Evolutionary conservation across 2,113 vertebrate genomes (phyloP).

Genomic region (Malurus cyaneus): DNA sequence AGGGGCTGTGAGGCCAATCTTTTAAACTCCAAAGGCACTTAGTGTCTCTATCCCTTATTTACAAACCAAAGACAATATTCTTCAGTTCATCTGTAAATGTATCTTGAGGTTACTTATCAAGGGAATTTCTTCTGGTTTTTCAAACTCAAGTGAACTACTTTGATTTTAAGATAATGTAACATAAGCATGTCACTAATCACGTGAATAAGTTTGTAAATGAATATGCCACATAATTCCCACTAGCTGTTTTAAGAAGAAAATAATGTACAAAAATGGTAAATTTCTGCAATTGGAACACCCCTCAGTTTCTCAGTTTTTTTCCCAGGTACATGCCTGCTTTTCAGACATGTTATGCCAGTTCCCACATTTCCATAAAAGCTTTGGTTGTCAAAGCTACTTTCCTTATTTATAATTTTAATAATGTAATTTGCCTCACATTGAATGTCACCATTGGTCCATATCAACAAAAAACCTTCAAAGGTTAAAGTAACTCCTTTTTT

Average conservation of each 20-base stretch:
- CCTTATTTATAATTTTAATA: neutral
- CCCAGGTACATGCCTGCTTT: neutral
- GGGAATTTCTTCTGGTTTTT: neutral
- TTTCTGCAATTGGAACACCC: neutral
- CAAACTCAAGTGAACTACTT: neutral
- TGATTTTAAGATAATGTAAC: neutral
- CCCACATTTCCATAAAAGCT: neutral
- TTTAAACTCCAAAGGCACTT: neutral
- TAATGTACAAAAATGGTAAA: neutral
- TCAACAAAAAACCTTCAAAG: neutral
- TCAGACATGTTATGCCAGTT: neutral
- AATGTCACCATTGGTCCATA: neutral
- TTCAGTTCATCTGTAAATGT: neutral
- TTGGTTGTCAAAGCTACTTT: neutral
- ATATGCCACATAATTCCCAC: neutral
- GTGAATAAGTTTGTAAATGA: neutral
- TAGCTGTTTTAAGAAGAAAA: neutral
- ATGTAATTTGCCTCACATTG: neutral
- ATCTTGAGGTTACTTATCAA: neutral
- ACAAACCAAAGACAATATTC: neutral
- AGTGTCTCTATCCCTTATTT: neutral
- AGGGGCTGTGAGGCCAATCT: neutral
- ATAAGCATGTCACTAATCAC: neutral
- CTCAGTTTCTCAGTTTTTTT: neutral
- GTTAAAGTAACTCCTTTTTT: neutral